Evolutionary conservation across 2,888 invertebrate genomes (phyloP).

Genomic region (Rhingia campestris): DNA sequence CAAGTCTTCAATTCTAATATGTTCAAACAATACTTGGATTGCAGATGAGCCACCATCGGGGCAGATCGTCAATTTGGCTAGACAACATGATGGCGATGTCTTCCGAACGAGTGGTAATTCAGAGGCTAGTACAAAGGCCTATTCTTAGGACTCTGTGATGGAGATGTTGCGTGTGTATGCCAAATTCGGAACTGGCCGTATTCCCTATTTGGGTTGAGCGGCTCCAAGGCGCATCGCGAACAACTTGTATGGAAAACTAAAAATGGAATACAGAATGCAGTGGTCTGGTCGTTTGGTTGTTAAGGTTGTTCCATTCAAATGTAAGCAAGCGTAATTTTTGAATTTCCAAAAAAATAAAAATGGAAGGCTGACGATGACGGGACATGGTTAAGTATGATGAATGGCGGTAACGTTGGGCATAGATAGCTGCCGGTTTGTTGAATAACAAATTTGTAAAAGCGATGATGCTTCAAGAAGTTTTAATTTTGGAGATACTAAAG

Average conservation of each 20-base stretch:
- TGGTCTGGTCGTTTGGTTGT: background rate
- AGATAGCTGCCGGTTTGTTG: no score
- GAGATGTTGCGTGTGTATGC: constrained; percentile 65
- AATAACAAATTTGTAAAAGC: no score
- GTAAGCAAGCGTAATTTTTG: constrained; percentile 25
- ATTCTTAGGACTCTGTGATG: constrained; percentile 43
- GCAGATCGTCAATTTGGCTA: constrained; percentile 81
- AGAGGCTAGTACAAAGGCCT: constrained; percentile 7
- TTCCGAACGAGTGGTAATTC: constrained; percentile 82
- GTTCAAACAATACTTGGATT: no score
- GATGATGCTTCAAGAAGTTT: no score
- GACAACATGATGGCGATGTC: constrained; percentile 82
- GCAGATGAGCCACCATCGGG: constrained; percentile 79
- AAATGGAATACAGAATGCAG: constrained; percentile 4
- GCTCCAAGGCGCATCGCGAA: constrained; percentile 26
- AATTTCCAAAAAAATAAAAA: background rate
- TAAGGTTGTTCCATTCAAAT: constrained; percentile 23
- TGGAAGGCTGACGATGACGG: no score
- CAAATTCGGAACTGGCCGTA: constrained; percentile 49
- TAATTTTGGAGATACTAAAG: no score
- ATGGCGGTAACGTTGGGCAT: no score
- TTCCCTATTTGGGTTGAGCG: constrained; percentile 45
- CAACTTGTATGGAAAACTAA: constrained; percentile 30
- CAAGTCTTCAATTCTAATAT: no score
- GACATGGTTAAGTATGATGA: no score